phyloP scores from a whole-genome alignment of 1,140 invertebrate genomes.

The Philotrypesis tridentata region DNA sequence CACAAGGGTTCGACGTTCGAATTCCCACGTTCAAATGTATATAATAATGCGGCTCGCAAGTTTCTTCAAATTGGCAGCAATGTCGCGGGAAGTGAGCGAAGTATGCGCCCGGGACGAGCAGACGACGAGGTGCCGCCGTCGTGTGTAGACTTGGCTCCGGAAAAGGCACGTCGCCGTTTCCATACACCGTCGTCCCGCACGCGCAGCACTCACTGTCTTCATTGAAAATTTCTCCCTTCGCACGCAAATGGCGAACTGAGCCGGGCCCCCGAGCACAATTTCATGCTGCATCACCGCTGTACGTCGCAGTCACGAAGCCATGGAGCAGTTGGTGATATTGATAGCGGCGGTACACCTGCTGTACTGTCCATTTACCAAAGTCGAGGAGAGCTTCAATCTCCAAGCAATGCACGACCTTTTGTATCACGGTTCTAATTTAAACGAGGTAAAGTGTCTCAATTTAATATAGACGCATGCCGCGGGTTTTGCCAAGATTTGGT shows the following conservation, averaged over 20 bases:
- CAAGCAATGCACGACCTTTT: slow-evolving; percentile 98
- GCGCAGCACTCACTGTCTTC: not conserved
- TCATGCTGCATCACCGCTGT: not conserved
- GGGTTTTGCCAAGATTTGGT: slow-evolving; percentile 7
- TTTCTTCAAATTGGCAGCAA: slow-evolving; percentile 43
- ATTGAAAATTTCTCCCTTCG: not conserved
- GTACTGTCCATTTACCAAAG: slow-evolving; percentile 97
- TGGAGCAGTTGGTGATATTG: slow-evolving; percentile 74
- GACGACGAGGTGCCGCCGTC: slow-evolving; percentile 31
- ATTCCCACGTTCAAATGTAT: not conserved
- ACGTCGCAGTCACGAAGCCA: slow-evolving; percentile 27
- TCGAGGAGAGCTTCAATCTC: slow-evolving; percentile 99
- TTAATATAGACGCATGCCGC: slow-evolving; percentile 19
- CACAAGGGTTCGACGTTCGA: no score
- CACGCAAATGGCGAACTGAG: slow-evolving; percentile 2
- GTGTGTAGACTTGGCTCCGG: slow-evolving; percentile 11
- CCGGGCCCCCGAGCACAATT: not conserved
- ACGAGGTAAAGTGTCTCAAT: slow-evolving; percentile 79
- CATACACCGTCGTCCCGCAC: not conserved
- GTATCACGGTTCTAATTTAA: slow-evolving; percentile 88
- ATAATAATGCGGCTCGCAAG: not conserved
- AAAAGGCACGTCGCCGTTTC: not conserved
- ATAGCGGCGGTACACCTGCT: slow-evolving; percentile 86
- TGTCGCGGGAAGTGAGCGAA: slow-evolving; percentile 8
- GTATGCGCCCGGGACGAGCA: slow-evolving; percentile 5